Evolutionary conservation across 1,140 invertebrate species (phyloP).

Genomic region (Chironomus tepperi): DNA sequence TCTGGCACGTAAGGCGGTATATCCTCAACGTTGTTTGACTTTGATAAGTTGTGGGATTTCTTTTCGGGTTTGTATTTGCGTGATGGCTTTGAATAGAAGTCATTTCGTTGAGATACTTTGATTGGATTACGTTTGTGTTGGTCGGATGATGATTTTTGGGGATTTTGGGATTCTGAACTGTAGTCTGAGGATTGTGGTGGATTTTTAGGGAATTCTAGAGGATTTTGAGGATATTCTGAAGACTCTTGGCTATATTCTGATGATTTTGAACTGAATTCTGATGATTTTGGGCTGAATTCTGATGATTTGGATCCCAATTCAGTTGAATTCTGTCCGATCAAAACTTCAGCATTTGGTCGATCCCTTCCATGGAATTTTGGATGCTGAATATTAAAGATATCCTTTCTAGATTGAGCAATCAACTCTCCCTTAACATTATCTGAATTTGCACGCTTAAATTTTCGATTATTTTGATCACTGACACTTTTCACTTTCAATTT

Average conservation of each 20-base stretch:
- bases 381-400: neutral
- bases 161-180: no score
- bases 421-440: neutral
- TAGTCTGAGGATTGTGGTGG: no score
- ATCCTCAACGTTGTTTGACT: neutral
- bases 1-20: neutral
- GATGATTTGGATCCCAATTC: no score
- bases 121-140: neutral
- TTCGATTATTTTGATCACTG: neutral
- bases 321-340: neutral
- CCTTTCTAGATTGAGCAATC: neutral
- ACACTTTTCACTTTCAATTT: conserved; percentile 5
- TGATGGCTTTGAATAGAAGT: neutral
- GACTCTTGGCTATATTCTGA: neutral
- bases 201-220: neutral
- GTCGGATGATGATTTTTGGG: no score
- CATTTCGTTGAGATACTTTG: neutral
- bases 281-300: no score
- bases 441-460: neutral
- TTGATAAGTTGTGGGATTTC: neutral
- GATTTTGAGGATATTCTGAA: neutral
- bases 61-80: neutral
- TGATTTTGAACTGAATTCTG: no score
- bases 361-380: neutral
- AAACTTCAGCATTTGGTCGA: neutral